Evolutionary conservation across 2,888 invertebrate genomes (phyloP), one percentile per base, ranked within the genome.

Genomic region (Acrobasis repandana): DNA sequence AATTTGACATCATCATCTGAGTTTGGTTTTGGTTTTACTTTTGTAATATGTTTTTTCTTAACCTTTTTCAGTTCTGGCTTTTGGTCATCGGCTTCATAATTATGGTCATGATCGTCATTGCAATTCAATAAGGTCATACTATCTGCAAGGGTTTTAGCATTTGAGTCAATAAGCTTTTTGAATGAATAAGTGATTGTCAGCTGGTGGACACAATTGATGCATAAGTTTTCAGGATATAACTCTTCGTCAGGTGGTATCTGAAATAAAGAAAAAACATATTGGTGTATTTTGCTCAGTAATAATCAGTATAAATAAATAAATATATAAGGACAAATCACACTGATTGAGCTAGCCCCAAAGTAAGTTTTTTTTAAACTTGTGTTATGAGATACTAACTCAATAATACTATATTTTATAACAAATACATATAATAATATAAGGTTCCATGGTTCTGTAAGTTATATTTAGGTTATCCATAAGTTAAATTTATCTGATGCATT

Each of bases 171-270:
- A 3, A 92, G 82, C 1, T 78, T 69, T 79, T 92, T 92, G 69
- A 92, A 93, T 2, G 92, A 90, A 72, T 90, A 88, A 28, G 91
- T 90, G 38, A 90, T 77, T 18, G 88, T 91, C 9, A 93, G 80
- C 47, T 92, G 91, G 64, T 89, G 86, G 34, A 89, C 85, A 71
- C 92, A 93, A 65, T 79, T 85, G 56, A 90, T 86, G 67, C 93
- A 93, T 34, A 93, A 76, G 48, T 80, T 83, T 50, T 85, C 80
- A 15, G 92, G 90, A 64, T 70, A 77, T 10, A 77, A 68, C 9
- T 77, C 69, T 43, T 87, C 85, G 59, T 85, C 78, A 34, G 71
- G 67, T 18, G 74, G 67, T 46, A 84, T 67, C 84, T 85, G 73
- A 58, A 79, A 81, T 57, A 58, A 52, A 51, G 60, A 47, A 56